Evolutionary conservation across 2,888 invertebrate genomes (phyloP).

Genomic region (Calliphora vomitoria): DNA sequence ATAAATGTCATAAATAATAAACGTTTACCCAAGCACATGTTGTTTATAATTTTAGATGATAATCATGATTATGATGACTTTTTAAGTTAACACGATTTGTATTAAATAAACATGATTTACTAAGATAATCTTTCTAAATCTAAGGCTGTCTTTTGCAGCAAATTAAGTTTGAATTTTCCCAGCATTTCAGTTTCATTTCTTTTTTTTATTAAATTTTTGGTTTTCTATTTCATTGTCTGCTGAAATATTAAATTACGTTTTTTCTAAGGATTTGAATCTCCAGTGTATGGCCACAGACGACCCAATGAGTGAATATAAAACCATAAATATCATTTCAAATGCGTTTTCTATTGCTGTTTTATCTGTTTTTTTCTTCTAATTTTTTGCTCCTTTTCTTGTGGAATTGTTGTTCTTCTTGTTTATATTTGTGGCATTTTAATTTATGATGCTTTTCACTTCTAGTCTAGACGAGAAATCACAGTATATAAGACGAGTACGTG

Average conservation of each 20-base stretch:
- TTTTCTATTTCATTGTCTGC: neutral
- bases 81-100: slow-evolving; percentile 14
- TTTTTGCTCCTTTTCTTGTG: neutral
- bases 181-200: neutral
- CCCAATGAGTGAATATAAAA: neutral
- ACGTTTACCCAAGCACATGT: neutral
- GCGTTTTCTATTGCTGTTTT: slow-evolving; percentile 13
- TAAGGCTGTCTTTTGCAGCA: neutral
- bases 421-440: slow-evolving; percentile 50
- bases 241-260: slow-evolving; percentile 1
- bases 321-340: slow-evolving; percentile 31
- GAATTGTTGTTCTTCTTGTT: neutral
- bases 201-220: slow-evolving; percentile 1
- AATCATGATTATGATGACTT: slow-evolving; percentile 3
- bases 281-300: neutral
- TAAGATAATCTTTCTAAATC: neutral
- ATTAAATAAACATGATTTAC: neutral
- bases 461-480: slow-evolving; percentile 68
- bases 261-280: slow-evolving; percentile 25
- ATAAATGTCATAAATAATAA: slow-evolving; percentile 18
- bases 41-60: slow-evolving; percentile 15
- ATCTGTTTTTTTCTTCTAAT: neutral
- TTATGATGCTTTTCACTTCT: slow-evolving; percentile 47
- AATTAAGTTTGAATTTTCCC: neutral
- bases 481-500: slow-evolving; percentile 40